Base-by-base conservation (phyloP, 92 coral and sea anemone genomes). In the Palythoa heliodiscus region DNA sequence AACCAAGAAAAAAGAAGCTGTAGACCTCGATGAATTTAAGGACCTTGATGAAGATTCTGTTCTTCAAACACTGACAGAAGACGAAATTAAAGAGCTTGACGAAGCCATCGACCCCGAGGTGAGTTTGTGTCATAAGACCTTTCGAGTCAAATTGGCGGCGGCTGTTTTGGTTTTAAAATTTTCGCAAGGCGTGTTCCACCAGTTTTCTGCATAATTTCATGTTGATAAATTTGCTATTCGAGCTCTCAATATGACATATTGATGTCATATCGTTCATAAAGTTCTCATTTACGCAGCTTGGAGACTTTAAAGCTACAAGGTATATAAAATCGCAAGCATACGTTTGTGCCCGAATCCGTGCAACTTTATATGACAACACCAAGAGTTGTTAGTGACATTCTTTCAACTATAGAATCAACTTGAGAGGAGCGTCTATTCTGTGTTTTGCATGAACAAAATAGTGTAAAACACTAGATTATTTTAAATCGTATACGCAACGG, bases 81-180 rank as follows among this genome's bases (percentile, higher is more conserved):
- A 95, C 50, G 98, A 95, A 88, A 77, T 95, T 75, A 91, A 92
- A 68, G 94, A 89, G 68, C 85, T 95, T 48, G 93, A 93, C 63
- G 93, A 91, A 53, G 92, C 98, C 9, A 95, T 95, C 78, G 98
- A 95, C 83, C 98, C 98, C 4, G 98, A 95, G 98, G 98, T 95
- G 87, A 52, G 98, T 54, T 43, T 43, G 0, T 43, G 50, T 29
- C 29, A 39, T 5, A 29, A 39, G 38, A 29, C 8, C 70, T 47
- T 35, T 24, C 19, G 52, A n/a, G 47, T 19, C 70, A 23, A 80
- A 66, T 6, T 63, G 17, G 48, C 50, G 76, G n/a, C 60, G 54
- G 10, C 20, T 25, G 38, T 50, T 5, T 25, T 38, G 19, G 72
- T 55, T 17, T 23, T 37, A 70, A 50, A 68, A 29, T 29, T 29